Evolutionary conservation across 2,888 invertebrate species (phyloP).

Genomic region (Rotaria macrura): DNA sequence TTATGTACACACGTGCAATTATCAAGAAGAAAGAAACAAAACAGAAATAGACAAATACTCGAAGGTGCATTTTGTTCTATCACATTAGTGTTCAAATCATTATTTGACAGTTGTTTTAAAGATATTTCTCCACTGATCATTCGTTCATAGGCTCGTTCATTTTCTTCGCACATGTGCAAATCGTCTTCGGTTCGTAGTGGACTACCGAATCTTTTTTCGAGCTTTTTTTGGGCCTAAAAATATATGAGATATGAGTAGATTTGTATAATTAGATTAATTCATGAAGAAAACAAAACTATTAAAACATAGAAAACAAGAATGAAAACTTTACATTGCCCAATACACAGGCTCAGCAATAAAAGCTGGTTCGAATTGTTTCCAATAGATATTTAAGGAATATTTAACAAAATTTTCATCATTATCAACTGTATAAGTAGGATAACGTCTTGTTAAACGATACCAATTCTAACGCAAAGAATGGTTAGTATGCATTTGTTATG

Average conservation of each 20-base stretch:
- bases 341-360: constrained; percentile 13
- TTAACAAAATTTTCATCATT: background rate
- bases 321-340: background rate
- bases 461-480: background rate
- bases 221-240: background rate
- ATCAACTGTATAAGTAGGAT: background rate
- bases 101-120: background rate
- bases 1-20: background rate
- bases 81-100: background rate
- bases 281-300: background rate
- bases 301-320: background rate
- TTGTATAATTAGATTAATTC: background rate
- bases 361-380: constrained; percentile 18
- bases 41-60: background rate
- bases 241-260: background rate
- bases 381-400: background rate
- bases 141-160: background rate
- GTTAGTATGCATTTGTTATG: background rate
- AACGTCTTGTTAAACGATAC: constrained; percentile 11
- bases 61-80: background rate
- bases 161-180: background rate
- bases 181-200: background rate
- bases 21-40: background rate
- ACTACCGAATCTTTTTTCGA: background rate
- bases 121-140: background rate